phyloP scores from a whole-genome alignment of 2,888 invertebrate genomes.

The Leptinotarsa rubiginosa region DNA sequence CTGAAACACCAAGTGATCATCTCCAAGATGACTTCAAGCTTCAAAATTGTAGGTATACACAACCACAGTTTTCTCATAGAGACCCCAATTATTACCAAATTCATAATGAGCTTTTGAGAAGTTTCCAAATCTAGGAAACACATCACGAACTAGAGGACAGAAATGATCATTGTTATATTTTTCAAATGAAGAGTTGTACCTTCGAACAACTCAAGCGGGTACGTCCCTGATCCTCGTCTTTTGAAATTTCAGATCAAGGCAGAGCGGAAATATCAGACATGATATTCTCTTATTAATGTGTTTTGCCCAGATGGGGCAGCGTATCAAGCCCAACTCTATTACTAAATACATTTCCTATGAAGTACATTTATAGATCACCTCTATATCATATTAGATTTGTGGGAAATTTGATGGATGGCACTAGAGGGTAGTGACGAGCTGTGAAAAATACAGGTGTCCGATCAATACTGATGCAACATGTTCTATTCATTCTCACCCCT shows the following conservation, averaged over 20 bases:
- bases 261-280: conserved; percentile 59
- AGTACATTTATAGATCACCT: conserved; percentile 43
- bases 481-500: neutral
- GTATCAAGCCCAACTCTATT: conserved; percentile 41
- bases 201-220: neutral
- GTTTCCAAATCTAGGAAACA: no score
- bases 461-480: conserved; percentile 10
- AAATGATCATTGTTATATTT: no score
- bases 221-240: conserved; percentile 2
- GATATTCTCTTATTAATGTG: conserved; percentile 57
- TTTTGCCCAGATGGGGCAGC: conserved; percentile 42
- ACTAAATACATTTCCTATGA: conserved; percentile 43
- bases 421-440: conserved; percentile 13
- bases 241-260: conserved; percentile 49
- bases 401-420: conserved; percentile 21
- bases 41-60: no score
- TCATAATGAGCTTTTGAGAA: no score
- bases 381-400: conserved; percentile 25
- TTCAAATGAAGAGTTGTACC: no score
- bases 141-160: no score
- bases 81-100: no score
- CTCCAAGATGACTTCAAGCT: no score
- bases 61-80: no score
- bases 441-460: conserved; percentile 22
- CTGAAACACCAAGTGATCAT: no score